These are phyloP conservation scores for Amitus sp. DNA, from an alignment of 2,888 invertebrate species.

Conservation along the genomic window DNA sequence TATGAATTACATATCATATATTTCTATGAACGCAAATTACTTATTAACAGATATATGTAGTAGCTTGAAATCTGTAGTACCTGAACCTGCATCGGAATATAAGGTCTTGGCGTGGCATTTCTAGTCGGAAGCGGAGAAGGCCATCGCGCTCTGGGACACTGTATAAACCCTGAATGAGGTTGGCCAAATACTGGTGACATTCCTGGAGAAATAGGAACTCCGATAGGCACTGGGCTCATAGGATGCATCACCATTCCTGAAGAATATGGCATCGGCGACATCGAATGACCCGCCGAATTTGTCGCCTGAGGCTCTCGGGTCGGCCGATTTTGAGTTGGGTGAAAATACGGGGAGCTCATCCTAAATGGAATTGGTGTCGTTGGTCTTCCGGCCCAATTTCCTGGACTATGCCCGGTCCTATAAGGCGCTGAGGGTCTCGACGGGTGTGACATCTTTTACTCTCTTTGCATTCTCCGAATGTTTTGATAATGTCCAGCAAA, in stretches of 20 bases:
- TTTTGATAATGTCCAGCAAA: slow-evolving; percentile 45
- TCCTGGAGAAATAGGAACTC: slow-evolving; percentile 76
- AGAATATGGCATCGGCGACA: slow-evolving; percentile 69
- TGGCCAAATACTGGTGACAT: slow-evolving; percentile 68
- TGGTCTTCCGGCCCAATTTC: slow-evolving; percentile 61
- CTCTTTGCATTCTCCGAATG: too few relatives aligned
- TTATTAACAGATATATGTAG: too few relatives aligned
- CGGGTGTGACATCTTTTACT: slow-evolving; percentile 57
- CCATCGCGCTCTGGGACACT: slow-evolving; percentile 76
- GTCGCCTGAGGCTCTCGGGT: slow-evolving; percentile 44
- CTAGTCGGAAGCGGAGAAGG: slow-evolving; percentile 68
- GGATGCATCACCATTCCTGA: slow-evolving; percentile 63
- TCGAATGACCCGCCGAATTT: slow-evolving; percentile 55
- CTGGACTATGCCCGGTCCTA: slow-evolving; percentile 20
- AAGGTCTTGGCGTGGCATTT: slow-evolving; percentile 65
- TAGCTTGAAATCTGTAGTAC: too few relatives aligned
- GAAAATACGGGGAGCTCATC: slow-evolving; percentile 81
- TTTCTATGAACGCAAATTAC: too few relatives aligned
- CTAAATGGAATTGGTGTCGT: slow-evolving; percentile 76
- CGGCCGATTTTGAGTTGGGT: slow-evolving; percentile 63
- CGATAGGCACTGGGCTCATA: slow-evolving; percentile 68
- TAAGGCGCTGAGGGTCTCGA: slow-evolving; percentile 38
- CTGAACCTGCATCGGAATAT: slow-evolving; percentile 66
- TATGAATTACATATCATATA: too few relatives aligned
- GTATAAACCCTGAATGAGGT: slow-evolving; percentile 67